Percentiles rank a stretch among this genome's conserved stretches.
Conservation (phyloP, 1,140 invertebrate species). For the Orius insidiosus region DNA sequence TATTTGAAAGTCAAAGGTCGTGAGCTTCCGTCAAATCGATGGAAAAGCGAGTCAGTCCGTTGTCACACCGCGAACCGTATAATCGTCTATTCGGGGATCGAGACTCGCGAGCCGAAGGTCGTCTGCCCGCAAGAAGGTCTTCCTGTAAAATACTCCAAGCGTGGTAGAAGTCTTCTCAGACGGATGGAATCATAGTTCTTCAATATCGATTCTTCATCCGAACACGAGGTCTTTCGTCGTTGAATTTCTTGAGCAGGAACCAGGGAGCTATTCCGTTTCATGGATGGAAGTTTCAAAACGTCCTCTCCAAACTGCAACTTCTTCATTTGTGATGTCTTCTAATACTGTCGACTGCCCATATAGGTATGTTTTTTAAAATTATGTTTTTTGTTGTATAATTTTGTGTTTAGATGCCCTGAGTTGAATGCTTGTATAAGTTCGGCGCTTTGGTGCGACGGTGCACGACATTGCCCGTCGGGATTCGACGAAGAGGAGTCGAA, state of each 20-base stretch:
- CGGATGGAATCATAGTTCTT: slow-evolving; percentile 39
- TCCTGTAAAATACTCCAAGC: slow-evolving; percentile 18
- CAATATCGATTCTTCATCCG: slow-evolving; percentile 18
- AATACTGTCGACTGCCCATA: slow-evolving; percentile 46
- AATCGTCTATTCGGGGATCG: slow-evolving; percentile 43
- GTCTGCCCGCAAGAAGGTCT: slow-evolving; percentile 39
- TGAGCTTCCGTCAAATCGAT: slow-evolving; percentile 29
- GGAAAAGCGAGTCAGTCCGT: slow-evolving; percentile 23
- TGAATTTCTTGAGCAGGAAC: slow-evolving; percentile 50
- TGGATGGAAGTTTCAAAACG: slow-evolving; percentile 65
- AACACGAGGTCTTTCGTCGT: slow-evolving; percentile 40
- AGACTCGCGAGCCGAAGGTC: slow-evolving; percentile 34
- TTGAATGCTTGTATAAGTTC: slow-evolving; percentile 61
- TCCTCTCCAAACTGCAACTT: slow-evolving; percentile 33
- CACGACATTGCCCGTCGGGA: slow-evolving; percentile 50
- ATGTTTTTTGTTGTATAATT: slow-evolving; percentile 4
- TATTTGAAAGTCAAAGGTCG: slow-evolving; percentile 49
- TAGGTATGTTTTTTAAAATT: slow-evolving; percentile 32
- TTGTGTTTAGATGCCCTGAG: slow-evolving; percentile 55
- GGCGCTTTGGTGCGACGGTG: slow-evolving; percentile 53
- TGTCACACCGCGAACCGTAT: slow-evolving; percentile 55
- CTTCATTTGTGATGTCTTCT: slow-evolving; percentile 36
- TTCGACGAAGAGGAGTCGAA: slow-evolving; percentile 53
- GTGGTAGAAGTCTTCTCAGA: slow-evolving; percentile 50
- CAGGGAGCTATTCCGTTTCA: slow-evolving; percentile 48